Evolutionary conservation across 2,888 invertebrate genomes (phyloP).

Genomic region (Drosophila kuntzei): DNA sequence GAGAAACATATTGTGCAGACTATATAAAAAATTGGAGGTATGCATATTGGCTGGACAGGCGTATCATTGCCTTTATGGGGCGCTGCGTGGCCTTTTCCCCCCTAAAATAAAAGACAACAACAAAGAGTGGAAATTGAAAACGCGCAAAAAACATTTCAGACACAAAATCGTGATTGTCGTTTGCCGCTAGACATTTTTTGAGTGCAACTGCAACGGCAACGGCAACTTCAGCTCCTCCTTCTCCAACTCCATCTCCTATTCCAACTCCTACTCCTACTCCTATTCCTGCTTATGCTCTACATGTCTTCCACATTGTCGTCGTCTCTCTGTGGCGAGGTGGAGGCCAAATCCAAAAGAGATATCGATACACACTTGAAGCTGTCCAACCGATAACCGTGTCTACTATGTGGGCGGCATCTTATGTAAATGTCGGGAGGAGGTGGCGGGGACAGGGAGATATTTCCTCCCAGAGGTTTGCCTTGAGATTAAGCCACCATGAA

Average conservation of each 20-base stretch:
- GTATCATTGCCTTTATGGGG: conserved; percentile 48
- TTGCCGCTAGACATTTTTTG: conserved; percentile 71
- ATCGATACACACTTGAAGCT: conserved; percentile 40
- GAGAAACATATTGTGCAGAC: conserved; percentile 28
- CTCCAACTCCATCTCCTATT: neutral
- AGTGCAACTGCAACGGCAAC: conserved; percentile 21
- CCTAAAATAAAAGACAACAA: conserved; percentile 23
- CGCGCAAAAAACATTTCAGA: conserved; percentile 75
- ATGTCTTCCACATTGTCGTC: conserved; percentile 38
- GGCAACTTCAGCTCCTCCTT: neutral
- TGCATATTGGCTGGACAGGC: conserved; percentile 61
- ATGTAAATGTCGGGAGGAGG: conserved; percentile 22
- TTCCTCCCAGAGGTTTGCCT: conserved; percentile 22
- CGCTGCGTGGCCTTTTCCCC: conserved; percentile 72
- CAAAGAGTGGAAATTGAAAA: conserved; percentile 75
- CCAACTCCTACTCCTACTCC: neutral
- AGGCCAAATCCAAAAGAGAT: conserved; percentile 22
- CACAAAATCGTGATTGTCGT: conserved; percentile 80
- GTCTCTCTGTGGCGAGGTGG: neutral
- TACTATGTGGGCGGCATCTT: conserved; percentile 43
- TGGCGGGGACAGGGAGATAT: neutral
- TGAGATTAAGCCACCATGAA: conserved; percentile 14
- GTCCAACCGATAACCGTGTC: conserved; percentile 17
- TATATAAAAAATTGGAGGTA: conserved; percentile 45
- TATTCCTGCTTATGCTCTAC: conserved; percentile 49